Conservation (phyloP, 2,888 invertebrate species). For the Clostera curtula region DNA sequence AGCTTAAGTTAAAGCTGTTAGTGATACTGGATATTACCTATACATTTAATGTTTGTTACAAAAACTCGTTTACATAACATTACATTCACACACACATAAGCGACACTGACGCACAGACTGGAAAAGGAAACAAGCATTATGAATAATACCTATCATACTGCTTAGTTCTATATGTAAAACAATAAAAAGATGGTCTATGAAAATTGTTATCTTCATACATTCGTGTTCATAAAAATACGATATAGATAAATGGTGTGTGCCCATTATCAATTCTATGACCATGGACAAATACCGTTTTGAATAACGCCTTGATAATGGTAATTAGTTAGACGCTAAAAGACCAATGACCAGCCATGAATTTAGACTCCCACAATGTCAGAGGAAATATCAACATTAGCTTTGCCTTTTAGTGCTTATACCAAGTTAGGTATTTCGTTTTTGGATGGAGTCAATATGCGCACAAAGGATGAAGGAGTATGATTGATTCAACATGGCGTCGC, state of each 20-base stretch:
- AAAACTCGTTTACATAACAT: slow-evolving; percentile 20
- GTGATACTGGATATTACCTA: too few species aligned
- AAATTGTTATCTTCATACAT: too few species aligned
- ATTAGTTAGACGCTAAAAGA: slow-evolving; percentile 1
- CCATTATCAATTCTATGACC: too few species aligned
- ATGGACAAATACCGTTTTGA: slow-evolving; percentile 1
- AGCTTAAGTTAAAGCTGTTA: too few species aligned
- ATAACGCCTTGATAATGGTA: slow-evolving; percentile 3
- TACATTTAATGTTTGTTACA: too few species aligned
- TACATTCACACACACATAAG: too few species aligned
- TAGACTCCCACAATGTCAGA: slow-evolving; percentile 1
- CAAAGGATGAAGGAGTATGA: slow-evolving; percentile 27
- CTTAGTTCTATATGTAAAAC: not conserved
- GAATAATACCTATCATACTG: slow-evolving; percentile 8
- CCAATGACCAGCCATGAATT: slow-evolving; percentile 3
- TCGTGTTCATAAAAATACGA: too few species aligned
- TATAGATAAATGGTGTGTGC: too few species aligned
- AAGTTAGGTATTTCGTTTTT: too few species aligned
- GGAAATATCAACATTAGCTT: not conserved
- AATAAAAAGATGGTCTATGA: too few species aligned
- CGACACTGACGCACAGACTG: too few species aligned
- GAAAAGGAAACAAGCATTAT: slow-evolving; percentile 18
- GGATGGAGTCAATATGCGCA: too few species aligned
- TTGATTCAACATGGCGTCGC: slow-evolving; percentile 61
- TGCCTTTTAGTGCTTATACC: not conserved